Percentiles rank a stretch among this genome's conserved stretches.
Evolutionary conservation across 2,888 invertebrate genomes (phyloP).

Genomic region (Sceliomorpha sp.): DNA sequence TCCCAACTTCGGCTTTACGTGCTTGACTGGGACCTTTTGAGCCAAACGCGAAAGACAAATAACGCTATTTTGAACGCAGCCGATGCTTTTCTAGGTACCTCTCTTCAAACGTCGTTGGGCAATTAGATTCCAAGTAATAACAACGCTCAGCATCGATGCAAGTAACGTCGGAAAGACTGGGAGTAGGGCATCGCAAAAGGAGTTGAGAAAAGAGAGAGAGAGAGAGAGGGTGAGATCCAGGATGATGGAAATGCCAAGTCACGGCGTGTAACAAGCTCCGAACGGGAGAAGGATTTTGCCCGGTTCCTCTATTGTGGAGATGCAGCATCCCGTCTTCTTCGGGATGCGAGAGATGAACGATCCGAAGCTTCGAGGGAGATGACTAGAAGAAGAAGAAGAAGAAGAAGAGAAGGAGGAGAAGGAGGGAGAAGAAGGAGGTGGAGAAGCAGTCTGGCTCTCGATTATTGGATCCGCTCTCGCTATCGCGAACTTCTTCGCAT

Average conservation of each 20-base stretch:
- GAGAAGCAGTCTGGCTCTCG: constrained; percentile 12
- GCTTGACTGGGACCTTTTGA: no score
- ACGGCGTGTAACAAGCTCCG: constrained; percentile 77
- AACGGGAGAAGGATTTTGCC: constrained; percentile 32
- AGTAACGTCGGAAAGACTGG: neutral
- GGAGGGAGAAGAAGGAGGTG: constrained; percentile 17
- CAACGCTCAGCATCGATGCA: constrained; percentile 9
- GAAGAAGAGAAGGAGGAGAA: constrained; percentile 19
- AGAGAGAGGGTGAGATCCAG: no score
- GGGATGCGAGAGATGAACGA: constrained; percentile 28
- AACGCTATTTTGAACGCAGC: no score
- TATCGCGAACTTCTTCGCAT: constrained; percentile 13
- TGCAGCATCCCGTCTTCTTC: constrained; percentile 16
- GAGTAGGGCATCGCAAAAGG: constrained; percentile 13
- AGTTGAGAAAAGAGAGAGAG: constrained; percentile 17
- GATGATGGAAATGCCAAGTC: constrained; percentile 72
- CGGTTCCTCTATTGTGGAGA: constrained; percentile 34
- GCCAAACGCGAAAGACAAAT: no score
- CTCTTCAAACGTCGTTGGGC: constrained; percentile 59
- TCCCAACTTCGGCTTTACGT: no score
- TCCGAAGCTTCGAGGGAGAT: constrained; percentile 17
- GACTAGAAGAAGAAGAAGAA: constrained; percentile 18
- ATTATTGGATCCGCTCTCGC: constrained; percentile 28
- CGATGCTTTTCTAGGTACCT: constrained; percentile 36
- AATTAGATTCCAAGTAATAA: constrained; percentile 64